A percentile compares a stretch with the other conserved stretches of the same genome.
These are phyloP conservation scores for Eupithecia subfuscata DNA, from an alignment of 2,888 invertebrate genomes.

Conservation along the genomic window DNA sequence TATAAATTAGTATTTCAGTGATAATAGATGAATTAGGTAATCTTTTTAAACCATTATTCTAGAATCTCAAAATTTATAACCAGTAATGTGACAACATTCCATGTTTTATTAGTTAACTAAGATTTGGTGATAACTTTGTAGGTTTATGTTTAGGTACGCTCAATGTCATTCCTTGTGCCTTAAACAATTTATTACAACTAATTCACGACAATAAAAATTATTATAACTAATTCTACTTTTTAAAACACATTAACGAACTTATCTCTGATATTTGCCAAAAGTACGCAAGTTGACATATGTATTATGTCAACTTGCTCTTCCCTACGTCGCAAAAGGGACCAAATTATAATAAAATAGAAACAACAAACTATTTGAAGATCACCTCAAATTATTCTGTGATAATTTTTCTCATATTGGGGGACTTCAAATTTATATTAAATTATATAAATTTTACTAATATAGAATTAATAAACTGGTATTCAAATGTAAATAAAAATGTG, in stretches of 20 bases:
- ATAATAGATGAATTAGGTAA: slow-evolving; percentile 63
- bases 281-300: not conserved
- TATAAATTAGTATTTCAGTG: slow-evolving; percentile 60
- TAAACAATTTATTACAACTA: no score
- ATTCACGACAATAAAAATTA: slow-evolving; percentile 45
- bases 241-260: not conserved
- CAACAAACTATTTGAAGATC: slow-evolving; percentile 67
- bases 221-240: not conserved
- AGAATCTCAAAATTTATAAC: slow-evolving; percentile 63
- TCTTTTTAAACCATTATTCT: slow-evolving; percentile 46
- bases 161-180: slow-evolving; percentile 81
- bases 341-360: slow-evolving; percentile 46
- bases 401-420: slow-evolving; percentile 79
- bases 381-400: slow-evolving; percentile 83
- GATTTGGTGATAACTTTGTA: slow-evolving; percentile 57
- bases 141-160: slow-evolving; percentile 55
- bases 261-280: not conserved
- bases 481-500: slow-evolving; percentile 43
- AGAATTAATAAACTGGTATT: slow-evolving; percentile 31
- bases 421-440: slow-evolving; percentile 71
- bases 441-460: slow-evolving; percentile 50
- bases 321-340: slow-evolving; percentile 43
- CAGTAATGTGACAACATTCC: slow-evolving; percentile 60
- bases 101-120: slow-evolving; percentile 46
- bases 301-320: not conserved